These are phyloP conservation scores for Typhlichthys eigenmanni DNA, from an alignment of 2,797 vertebrate species.

Conservation along the genomic window DNA sequence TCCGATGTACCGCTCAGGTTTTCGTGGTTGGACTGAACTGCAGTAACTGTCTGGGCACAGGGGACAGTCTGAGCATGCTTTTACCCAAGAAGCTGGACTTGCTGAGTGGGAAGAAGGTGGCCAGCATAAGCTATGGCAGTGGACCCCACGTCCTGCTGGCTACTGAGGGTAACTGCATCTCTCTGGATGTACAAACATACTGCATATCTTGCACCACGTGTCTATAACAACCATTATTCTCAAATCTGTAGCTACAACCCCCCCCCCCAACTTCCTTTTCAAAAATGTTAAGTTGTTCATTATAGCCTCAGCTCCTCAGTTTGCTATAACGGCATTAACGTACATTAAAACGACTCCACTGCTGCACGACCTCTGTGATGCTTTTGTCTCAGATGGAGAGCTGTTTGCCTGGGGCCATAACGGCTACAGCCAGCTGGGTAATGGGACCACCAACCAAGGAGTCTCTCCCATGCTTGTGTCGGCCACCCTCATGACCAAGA, in stretches of 20 bases:
- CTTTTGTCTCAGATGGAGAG: neutral
- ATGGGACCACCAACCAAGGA: no score
- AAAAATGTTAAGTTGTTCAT: no score
- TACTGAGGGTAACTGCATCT: conserved; percentile 80
- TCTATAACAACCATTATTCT: no score
- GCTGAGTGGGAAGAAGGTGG: conserved; percentile 88
- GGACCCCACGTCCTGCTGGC: conserved; percentile 90
- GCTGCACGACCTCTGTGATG: neutral
- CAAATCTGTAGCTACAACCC: no score
- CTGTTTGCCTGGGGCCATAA: neutral
- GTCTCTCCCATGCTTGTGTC: no score
- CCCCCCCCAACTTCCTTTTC: no score
- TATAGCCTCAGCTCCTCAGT: no score
- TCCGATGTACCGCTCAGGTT: conserved; percentile 73
- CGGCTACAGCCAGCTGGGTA: no score
- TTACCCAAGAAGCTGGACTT: conserved; percentile 89
- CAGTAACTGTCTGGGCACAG: conserved; percentile 94
- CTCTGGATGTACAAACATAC: no score
- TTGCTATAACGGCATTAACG: no score
- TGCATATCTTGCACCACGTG: no score
- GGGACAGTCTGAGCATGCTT: conserved; percentile 92
- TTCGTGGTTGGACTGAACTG: conserved; percentile 94
- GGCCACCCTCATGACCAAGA: no score
- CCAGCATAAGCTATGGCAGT: conserved; percentile 90
- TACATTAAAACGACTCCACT: neutral